Conservation (phyloP, 2,797 vertebrate genomes). For the Emys orbicularis region DNA sequence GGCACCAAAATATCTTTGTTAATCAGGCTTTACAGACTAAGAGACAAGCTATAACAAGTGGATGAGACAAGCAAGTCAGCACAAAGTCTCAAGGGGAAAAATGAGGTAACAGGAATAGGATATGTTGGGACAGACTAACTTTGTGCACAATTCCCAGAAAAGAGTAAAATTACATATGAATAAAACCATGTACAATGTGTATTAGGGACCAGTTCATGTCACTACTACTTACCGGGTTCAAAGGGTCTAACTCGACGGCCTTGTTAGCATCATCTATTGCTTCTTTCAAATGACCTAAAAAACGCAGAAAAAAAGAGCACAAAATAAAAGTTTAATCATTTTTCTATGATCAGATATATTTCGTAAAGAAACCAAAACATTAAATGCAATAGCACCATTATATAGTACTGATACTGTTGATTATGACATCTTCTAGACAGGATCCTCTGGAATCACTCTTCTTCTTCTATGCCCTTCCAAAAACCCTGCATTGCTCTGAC, state of each 20-base stretch:
- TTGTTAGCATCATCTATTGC: constrained; percentile 36
- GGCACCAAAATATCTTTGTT: background rate
- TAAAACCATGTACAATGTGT: background rate
- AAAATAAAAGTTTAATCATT: background rate
- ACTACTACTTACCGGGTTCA: constrained; percentile 18
- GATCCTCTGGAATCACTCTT: background rate
- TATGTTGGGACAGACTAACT: background rate
- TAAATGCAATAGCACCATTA: background rate
- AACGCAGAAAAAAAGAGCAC: background rate
- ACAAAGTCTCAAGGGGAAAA: background rate
- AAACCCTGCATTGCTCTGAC: background rate
- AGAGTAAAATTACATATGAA: background rate
- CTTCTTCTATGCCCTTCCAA: background rate
- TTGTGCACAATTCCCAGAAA: background rate
- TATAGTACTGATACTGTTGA: background rate
- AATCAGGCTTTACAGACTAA: background rate
- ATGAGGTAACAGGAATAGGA: background rate
- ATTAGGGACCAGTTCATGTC: background rate
- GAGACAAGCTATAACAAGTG: background rate
- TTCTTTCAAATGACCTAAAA: constrained; percentile 43
- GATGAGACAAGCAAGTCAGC: background rate
- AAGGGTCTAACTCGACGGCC: constrained; percentile 2
- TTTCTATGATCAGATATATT: background rate
- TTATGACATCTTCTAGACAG: background rate
- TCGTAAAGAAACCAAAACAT: background rate